Evolutionary conservation across 2,113 vertebrate species (phyloP), one percentile per base, ranked within the genome.

Genomic region (Scytalopus superciliaris): DNA sequence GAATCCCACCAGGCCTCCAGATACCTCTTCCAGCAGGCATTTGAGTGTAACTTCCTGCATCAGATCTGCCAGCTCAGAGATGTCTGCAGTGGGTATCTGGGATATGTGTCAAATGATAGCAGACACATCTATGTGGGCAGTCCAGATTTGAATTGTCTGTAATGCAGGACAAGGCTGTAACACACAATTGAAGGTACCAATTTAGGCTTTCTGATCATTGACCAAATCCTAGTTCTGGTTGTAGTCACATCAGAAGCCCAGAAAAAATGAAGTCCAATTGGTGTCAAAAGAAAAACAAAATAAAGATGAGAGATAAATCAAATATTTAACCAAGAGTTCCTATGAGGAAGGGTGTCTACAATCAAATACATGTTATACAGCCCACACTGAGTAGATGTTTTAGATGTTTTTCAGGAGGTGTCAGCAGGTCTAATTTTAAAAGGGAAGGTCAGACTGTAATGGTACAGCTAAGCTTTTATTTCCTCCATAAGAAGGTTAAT

Each of bases 341-440:
- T 90, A 56, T 78, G 33, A 93, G 52, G 42, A 92, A 89, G 6
- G 6, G 12, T 74, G 35, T 69, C 35, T 88, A 31, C 70, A 63
- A 84, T 91, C 13, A 69, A 69, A 84, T 21, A 15, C 8, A 27
- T 72, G 23, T 17, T 76, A 31, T 52, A 31, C 4, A 76, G 35
- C 1, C 3, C 13, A 70, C n/a, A n/a, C n/a, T n/a, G n/a, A n/a
- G n/a, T n/a, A n/a, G n/a, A n/a, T n/a, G n/a, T n/a, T 93, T 45
- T 27, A 77, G 75, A 45, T 78, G 31, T 87, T 93, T 95, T 94
- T 78, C 76, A 82, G 35, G 44, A 84, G 15, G 62, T 91, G 55
- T 73, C 76, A 89, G 49, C 8, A 60, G 57, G 55, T 94, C 79
- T 91, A 69, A 84, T 90, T 93, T 93, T 86, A 92, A 96, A 96